phyloP scores from a whole-genome alignment of 2,113 vertebrate species.

The Pomatostomus ruficeps region DNA sequence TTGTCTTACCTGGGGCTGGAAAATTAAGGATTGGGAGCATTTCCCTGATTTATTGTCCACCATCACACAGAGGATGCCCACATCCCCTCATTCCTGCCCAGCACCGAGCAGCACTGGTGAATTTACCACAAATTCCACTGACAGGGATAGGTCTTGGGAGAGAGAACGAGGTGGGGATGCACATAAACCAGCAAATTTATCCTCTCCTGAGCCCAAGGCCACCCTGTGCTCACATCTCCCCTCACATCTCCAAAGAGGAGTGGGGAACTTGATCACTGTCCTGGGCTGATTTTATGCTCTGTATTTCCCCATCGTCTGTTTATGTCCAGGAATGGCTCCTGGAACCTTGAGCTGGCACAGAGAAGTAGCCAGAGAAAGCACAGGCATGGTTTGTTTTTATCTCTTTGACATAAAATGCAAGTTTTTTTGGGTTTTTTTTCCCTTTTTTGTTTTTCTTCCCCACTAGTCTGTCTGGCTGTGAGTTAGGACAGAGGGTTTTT shows the following conservation, averaged over 20 bases:
- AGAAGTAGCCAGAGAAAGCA: no score
- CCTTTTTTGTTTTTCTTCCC: no score
- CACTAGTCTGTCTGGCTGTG: no score
- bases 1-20: not conserved
- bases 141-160: fast-evolving
- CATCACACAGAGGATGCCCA: not conserved
- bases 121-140: not conserved
- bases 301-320: no score
- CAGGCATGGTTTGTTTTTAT: no score
- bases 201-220: not conserved
- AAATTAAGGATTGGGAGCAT: not conserved
- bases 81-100: not conserved
- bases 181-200: fast-evolving
- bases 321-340: no score
- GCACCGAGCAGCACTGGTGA: not conserved
- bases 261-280: not conserved
- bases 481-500: no score
- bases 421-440: no score
- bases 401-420: no score
- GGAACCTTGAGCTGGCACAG: no score
- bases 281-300: no score
- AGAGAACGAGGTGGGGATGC: not conserved
- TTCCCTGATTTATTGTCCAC: not conserved
- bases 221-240: not conserved
- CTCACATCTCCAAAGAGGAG: not conserved